These are phyloP conservation scores for Tenthredo distinguenda DNA, from an alignment of 2,888 invertebrate genomes.

Conservation along the genomic window DNA sequence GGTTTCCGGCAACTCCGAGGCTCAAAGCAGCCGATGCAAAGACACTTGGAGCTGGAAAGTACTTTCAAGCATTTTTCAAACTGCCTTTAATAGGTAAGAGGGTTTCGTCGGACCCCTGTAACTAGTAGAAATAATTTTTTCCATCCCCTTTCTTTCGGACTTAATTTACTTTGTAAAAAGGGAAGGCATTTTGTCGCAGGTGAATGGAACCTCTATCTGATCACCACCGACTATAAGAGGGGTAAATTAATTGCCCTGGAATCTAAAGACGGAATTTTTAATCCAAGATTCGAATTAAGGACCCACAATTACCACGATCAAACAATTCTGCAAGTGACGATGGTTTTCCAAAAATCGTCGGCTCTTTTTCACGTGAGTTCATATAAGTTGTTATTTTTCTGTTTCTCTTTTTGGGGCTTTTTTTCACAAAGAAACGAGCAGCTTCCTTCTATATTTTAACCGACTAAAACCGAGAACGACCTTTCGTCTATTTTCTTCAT, in stretches of 20 bases:
- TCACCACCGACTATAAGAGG: slow-evolving; percentile 21
- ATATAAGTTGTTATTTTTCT: background rate
- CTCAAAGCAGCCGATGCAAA: slow-evolving; percentile 22
- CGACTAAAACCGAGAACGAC: background rate
- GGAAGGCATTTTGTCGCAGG: background rate
- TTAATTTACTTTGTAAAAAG: background rate
- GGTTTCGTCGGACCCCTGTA: background rate
- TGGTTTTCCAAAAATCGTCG: slow-evolving; percentile 35
- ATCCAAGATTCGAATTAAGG: slow-evolving; percentile 26
- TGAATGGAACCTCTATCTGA: slow-evolving; percentile 28
- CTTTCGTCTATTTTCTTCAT: background rate
- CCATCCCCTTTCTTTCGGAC: background rate
- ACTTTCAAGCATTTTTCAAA: slow-evolving; percentile 35
- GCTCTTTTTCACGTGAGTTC: slow-evolving; percentile 36
- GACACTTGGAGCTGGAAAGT: slow-evolving; percentile 30
- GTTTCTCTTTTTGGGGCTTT: background rate
- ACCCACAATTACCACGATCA: slow-evolving; percentile 24
- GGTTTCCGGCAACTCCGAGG: slow-evolving; percentile 15
- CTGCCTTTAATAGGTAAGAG: slow-evolving; percentile 31
- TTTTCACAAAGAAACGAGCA: background rate
- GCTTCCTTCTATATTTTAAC: background rate
- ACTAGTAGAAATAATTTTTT: background rate
- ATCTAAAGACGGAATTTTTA: slow-evolving; percentile 30
- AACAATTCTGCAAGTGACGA: slow-evolving; percentile 19
- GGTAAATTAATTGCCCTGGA: slow-evolving; percentile 20